Base-by-base conservation (phyloP, 1,140 invertebrate genomes). In the Leguminivora glycinivorella region DNA sequence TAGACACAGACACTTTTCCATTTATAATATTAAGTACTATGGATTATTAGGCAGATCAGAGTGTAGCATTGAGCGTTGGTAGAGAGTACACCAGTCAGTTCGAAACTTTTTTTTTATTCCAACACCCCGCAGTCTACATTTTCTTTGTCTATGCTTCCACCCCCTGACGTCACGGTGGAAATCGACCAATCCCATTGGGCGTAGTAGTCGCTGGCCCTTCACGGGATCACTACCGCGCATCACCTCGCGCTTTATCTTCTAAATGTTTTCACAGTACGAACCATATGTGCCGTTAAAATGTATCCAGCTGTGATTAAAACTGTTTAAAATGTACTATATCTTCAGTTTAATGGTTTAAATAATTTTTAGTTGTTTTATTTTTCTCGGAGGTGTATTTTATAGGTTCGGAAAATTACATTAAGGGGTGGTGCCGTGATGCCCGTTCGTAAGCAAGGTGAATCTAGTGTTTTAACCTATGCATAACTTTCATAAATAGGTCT, bases 361-460 rank as follows among this genome's bases (percentile, higher is more conserved):
- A 81, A 73, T 75, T 74, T 79, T 84, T 84, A 19, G 80, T 81
- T 76, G 66, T 87, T 89, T 89, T 82, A 79, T 86, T 85, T 88
- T 81, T 77, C 67, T 80, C 75, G 73, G 77, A 83, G 81, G 75
- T 83, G 77, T 83, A 78, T 79, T 72, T 67, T 47, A 60, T 85
- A 89, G 85, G 84, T 85, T 85, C 83, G 83, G 82, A 82, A 82
- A 85, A 87, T 84, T 85, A 85, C 83, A 82, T 85, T 83, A 86
- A 84, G 87, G 89, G 89, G 89, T 88, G 88, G 85, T 83, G 83
- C 83, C 90, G 90, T 91, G 89, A 92, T 92, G 92, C 92, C 92
- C 88, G 92, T 92, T 86, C 92, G 92, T 78, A 92, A 92, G 90
- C 92, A 92, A 92, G 92, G 92, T 92, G 80, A 87, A 77, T 83